phyloP scores from a whole-genome alignment of 2,888 invertebrate genomes.

The Eucriotettix oculatus region DNA sequence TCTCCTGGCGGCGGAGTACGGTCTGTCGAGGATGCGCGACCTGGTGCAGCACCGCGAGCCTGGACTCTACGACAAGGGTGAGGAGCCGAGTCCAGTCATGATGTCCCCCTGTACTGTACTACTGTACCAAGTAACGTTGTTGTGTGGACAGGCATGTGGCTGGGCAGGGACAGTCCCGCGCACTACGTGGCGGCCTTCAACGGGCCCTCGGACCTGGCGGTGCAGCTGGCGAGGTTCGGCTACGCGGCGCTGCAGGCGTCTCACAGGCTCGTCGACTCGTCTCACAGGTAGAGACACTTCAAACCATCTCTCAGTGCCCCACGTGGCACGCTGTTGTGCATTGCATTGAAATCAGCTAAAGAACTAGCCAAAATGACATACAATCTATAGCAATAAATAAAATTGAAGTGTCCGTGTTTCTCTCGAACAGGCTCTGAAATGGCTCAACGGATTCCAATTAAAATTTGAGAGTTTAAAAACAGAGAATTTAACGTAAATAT shows the following conservation, averaged over 20 bases:
- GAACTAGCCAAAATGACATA: too few relatives aligned
- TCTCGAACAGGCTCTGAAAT: too few relatives aligned
- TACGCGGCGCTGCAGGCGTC: slow-evolving; percentile 53
- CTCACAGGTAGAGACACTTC: slow-evolving; percentile 26
- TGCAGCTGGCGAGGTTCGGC: slow-evolving; percentile 42
- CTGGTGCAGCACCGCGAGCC: slow-evolving; percentile 41
- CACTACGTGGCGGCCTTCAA: slow-evolving; percentile 55
- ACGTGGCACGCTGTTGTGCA: not conserved
- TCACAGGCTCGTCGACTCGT: slow-evolving; percentile 28
- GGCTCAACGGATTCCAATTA: too few relatives aligned
- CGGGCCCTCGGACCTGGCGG: slow-evolving; percentile 43
- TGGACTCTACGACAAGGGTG: slow-evolving; percentile 40
- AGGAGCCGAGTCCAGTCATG: not conserved
- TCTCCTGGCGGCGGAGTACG: slow-evolving; percentile 48
- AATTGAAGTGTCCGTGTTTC: too few relatives aligned
- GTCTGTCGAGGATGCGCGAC: slow-evolving; percentile 47
- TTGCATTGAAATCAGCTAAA: too few relatives aligned
- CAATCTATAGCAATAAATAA: too few relatives aligned
- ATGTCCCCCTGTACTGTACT: not conserved
- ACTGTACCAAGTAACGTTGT: not conserved
- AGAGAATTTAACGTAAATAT: too few relatives aligned
- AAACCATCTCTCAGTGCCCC: not conserved
- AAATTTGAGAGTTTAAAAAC: too few relatives aligned
- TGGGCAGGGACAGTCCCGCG: slow-evolving; percentile 46
- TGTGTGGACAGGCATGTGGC: slow-evolving; percentile 39